Base-by-base conservation (phyloP, 2,113 vertebrate species). In the Sakesphorus luctuosus region DNA sequence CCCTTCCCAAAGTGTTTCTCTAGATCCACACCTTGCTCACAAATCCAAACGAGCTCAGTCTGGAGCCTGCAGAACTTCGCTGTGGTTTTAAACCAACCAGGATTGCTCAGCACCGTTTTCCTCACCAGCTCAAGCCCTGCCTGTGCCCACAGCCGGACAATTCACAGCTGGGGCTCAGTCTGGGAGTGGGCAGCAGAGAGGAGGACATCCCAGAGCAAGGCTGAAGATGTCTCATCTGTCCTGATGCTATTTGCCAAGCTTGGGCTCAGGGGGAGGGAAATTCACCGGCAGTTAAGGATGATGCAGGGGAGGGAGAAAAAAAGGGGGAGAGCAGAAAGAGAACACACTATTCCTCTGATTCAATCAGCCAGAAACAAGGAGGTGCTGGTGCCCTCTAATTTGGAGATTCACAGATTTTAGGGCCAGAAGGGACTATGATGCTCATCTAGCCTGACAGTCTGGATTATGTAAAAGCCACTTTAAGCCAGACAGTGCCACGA, bases 351-450 rank as follows among this genome's bases (percentile, higher is more conserved):
- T 91, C 74, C 89, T 74, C 80, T 93, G 84, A 95, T 94, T 92
- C 72, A 92, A 94, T 96, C 94, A 96, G 69, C 58, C 84, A 96
- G 90, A 90, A 93, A 58, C 82, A 73, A 85, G 18, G 75, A 93
- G 82, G 87, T 93, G 94, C 91, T 94, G 93, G 75, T 96, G 93
- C 88, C 79, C 82, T 96, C 94, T 94, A 80, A 96, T 93, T 96
- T 81, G 73, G 47, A 94, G 78, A 94, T 90, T 83, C 71, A 16
- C 84, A 87, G 78, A 91, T 94, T 96, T 97, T 72, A 93, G 85
- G 95, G 68, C 92, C 92, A 86, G 93, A 91, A 93, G 91, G 90
- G 87, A 83, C 72, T 7, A 1, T 73, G 92, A 86, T 90, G 91
- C 46, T 93, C 90, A 85, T 96, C 92, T 71, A 88, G 75, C 87